Evolutionary conservation across 2,797 vertebrate genomes (phyloP).

Genomic region (Scomberomorus guttatus): DNA sequence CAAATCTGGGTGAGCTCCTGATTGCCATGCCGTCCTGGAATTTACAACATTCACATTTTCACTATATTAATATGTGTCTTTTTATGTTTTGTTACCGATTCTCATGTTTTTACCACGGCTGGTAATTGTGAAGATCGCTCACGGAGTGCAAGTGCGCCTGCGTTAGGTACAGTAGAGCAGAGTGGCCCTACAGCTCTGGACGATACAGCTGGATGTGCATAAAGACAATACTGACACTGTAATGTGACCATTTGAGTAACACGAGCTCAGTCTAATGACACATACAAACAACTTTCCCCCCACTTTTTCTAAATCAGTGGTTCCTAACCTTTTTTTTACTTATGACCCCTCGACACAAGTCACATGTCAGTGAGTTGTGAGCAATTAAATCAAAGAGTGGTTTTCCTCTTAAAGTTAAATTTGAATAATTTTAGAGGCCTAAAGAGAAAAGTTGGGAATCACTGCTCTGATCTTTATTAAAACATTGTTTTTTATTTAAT

Average conservation of each 20-base stretch:
- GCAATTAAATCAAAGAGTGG: too few relatives aligned
- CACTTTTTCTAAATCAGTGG: not conserved
- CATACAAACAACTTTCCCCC: not conserved
- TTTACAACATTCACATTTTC: not conserved
- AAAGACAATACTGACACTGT: not conserved
- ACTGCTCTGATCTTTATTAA: not conserved
- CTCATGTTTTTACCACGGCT: constrained; percentile 29
- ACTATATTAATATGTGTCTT: not conserved
- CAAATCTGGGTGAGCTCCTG: constrained; percentile 88
- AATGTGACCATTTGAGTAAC: constrained; percentile 28
- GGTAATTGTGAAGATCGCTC: constrained; percentile 88
- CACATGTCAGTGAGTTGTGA: too few relatives aligned
- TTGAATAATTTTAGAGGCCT: not conserved
- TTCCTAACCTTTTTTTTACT: not conserved
- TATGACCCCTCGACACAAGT: too few relatives aligned
- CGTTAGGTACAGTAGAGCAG: constrained; percentile 89
- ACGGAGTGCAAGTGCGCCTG: constrained; percentile 91
- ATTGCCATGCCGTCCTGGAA: fast-evolving
- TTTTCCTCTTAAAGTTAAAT: not conserved
- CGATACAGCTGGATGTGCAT: constrained; percentile 58
- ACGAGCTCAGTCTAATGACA: not conserved
- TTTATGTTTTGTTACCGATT: not conserved
- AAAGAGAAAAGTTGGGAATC: not conserved
- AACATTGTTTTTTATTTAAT: not conserved
- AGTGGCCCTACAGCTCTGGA: constrained; percentile 61